Conservation (phyloP, 2,888 invertebrate genomes). For the Theodoxus fluviatilis region DNA sequence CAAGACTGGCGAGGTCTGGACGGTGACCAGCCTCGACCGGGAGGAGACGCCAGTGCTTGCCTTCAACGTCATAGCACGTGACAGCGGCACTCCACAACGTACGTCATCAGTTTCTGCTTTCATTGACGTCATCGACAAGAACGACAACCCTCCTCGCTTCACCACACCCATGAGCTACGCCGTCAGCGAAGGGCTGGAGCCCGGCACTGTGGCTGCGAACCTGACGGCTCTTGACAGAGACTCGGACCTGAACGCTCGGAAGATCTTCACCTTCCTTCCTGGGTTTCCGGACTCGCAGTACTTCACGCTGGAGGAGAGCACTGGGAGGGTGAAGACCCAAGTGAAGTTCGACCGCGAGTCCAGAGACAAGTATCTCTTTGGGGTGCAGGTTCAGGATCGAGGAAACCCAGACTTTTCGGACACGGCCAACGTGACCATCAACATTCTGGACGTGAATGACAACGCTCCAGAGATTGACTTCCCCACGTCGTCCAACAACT, state of each 20-base stretch:
- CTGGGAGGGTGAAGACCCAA: slow-evolving; percentile 84
- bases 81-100: slow-evolving; percentile 66
- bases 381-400: slow-evolving; percentile 85
- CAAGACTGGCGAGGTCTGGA: slow-evolving; percentile 82
- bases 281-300: slow-evolving; percentile 67
- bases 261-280: slow-evolving; percentile 29
- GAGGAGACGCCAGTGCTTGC: slow-evolving; percentile 78
- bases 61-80: slow-evolving; percentile 70
- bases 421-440: slow-evolving; percentile 89
- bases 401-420: slow-evolving; percentile 73
- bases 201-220: slow-evolving; percentile 87
- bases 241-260: slow-evolving; percentile 85
- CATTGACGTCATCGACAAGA: slow-evolving; percentile 72
- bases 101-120: slow-evolving; percentile 72
- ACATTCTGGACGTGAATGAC: slow-evolving; percentile 94
- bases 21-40: slow-evolving; percentile 81
- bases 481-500: slow-evolving; percentile 49
- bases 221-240: slow-evolving; percentile 92
- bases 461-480: slow-evolving; percentile 75
- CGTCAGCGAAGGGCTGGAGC: slow-evolving; percentile 85
- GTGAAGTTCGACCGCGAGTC: slow-evolving; percentile 83
- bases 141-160: slow-evolving; percentile 78
- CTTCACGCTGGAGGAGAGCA: slow-evolving; percentile 73
- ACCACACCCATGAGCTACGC: slow-evolving; percentile 80
- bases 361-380: slow-evolving; percentile 82